These are phyloP conservation scores for Pelobates cultripes DNA, from an alignment of 2,797 vertebrate genomes.

Conservation along the genomic window DNA sequence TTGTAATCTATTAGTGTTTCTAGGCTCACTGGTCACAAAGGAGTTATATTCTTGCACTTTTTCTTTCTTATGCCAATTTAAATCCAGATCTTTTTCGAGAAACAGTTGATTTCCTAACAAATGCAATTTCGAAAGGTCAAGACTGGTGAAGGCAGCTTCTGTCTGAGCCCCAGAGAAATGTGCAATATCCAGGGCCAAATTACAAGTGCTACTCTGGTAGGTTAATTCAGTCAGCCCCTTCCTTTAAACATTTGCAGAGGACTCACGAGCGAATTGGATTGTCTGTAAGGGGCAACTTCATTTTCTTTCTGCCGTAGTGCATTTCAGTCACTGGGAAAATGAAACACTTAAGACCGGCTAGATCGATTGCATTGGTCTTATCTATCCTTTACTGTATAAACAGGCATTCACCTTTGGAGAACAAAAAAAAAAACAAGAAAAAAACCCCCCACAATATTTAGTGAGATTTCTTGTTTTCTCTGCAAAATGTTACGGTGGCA, in stretches of 20 bases:
- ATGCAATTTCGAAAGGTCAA: slow-evolving; percentile 55
- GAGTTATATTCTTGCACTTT: slow-evolving; percentile 26
- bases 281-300: slow-evolving; percentile 52
- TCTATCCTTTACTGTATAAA: slow-evolving; percentile 21
- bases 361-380: slow-evolving; percentile 38
- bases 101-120: slow-evolving; percentile 54
- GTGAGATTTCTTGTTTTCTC: background rate
- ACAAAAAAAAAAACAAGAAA: background rate
- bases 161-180: slow-evolving; percentile 50
- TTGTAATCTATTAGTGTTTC: background rate
- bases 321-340: slow-evolving; percentile 43
- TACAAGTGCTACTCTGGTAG: slow-evolving; percentile 43
- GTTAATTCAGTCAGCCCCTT: slow-evolving; percentile 49
- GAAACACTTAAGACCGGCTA: slow-evolving; percentile 20
- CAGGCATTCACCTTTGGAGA: slow-evolving; percentile 26
- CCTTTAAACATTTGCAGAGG: slow-evolving; percentile 54
- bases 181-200: slow-evolving; percentile 47
- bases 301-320: slow-evolving; percentile 37
- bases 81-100: slow-evolving; percentile 52
- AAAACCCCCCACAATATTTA: background rate
- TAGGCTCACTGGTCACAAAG: background rate
- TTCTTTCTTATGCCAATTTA: slow-evolving; percentile 49
- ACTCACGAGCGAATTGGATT: slow-evolving; percentile 52
- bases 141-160: slow-evolving; percentile 33
- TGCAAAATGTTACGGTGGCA: background rate